These are phyloP conservation scores for Oncorhynchus masou DNA, from an alignment of 2,113 vertebrate genomes.

Conservation along the genomic window DNA sequence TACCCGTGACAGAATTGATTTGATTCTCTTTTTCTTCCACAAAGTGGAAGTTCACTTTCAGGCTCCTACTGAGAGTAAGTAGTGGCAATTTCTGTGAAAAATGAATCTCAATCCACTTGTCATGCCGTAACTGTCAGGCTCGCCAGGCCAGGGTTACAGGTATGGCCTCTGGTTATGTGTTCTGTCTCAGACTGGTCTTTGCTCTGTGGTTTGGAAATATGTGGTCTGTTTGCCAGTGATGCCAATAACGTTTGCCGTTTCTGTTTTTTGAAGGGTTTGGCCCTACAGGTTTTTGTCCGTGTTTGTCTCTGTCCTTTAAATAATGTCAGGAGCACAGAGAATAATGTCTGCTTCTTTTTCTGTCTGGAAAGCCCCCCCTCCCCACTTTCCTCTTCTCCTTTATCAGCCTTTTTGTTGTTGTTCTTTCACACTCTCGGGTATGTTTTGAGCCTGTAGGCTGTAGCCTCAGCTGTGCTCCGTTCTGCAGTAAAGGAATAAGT, in stretches of 20 bases:
- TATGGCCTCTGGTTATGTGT: constrained; percentile 68
- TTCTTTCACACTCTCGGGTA: constrained; percentile 77
- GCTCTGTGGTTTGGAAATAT: constrained; percentile 81
- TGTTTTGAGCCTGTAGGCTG: constrained; percentile 88
- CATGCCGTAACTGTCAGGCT: constrained; percentile 69
- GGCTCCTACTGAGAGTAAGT: constrained; percentile 77
- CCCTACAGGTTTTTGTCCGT: constrained; percentile 69
- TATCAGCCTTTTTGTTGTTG: constrained; percentile 39
- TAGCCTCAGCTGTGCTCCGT: constrained; percentile 85
- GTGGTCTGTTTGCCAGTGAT: constrained; percentile 78
- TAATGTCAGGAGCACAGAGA: constrained; percentile 60
- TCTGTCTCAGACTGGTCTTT: constrained; percentile 72
- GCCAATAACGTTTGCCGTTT: constrained; percentile 69
- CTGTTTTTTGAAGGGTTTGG: constrained; percentile 71
- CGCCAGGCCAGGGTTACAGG: constrained; percentile 68
- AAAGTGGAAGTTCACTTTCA: constrained; percentile 62
- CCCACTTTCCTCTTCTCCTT: constrained; percentile 36
- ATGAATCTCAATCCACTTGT: constrained; percentile 47
- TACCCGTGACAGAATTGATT: constrained; percentile 59
- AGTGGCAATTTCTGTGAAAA: constrained; percentile 65
- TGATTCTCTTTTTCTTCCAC: constrained; percentile 62
- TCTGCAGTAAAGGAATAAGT: constrained; percentile 91
- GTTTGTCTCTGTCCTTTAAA: constrained; percentile 70
- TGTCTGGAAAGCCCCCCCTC: constrained; percentile 64
- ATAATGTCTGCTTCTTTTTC: constrained; percentile 58